These are phyloP conservation scores for Microchirus variegatus DNA, from an alignment of 2,797 vertebrate genomes.

Conservation along the genomic window DNA sequence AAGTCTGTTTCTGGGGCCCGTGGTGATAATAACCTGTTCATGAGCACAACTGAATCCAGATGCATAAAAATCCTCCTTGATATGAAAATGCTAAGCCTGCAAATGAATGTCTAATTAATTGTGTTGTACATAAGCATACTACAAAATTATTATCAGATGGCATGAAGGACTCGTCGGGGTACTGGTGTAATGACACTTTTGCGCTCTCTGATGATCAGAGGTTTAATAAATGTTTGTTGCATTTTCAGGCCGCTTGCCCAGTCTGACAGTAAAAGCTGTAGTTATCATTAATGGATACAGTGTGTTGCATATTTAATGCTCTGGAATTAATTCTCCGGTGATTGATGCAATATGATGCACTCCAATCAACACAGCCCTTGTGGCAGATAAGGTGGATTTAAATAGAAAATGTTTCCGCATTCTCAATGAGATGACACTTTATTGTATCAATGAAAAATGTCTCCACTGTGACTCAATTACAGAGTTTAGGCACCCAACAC, in stretches of 20 bases:
- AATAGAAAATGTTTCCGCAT: conserved; percentile 44
- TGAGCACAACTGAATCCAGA: conserved; percentile 1
- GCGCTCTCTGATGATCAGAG: conserved; percentile 26
- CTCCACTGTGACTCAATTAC: conserved; percentile 1
- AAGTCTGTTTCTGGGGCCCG: background rate
- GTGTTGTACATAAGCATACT: background rate
- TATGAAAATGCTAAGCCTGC: conserved; percentile 15
- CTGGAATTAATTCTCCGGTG: conserved; percentile 60
- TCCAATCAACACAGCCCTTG: conserved; percentile 39
- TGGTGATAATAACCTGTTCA: no score
- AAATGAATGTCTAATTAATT: conserved; percentile 26
- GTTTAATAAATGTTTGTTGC: conserved; percentile 16
- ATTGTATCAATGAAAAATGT: conserved; percentile 18
- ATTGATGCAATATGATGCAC: conserved; percentile 55
- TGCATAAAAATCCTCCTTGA: conserved; percentile 13
- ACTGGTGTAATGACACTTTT: conserved; percentile 5
- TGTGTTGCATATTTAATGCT: conserved; percentile 54
- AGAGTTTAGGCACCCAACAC: background rate
- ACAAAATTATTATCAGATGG: conserved; percentile 13
- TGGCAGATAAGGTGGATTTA: conserved; percentile 42
- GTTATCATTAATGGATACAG: conserved; percentile 59
- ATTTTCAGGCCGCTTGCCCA: conserved; percentile 13
- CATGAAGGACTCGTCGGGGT: background rate
- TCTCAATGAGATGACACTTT: conserved; percentile 31
- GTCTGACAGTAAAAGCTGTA: conserved; percentile 23